phyloP scores from a whole-genome alignment of 53 echinoderm and acorn worm genomes.

The Luidia sarsii region DNA sequence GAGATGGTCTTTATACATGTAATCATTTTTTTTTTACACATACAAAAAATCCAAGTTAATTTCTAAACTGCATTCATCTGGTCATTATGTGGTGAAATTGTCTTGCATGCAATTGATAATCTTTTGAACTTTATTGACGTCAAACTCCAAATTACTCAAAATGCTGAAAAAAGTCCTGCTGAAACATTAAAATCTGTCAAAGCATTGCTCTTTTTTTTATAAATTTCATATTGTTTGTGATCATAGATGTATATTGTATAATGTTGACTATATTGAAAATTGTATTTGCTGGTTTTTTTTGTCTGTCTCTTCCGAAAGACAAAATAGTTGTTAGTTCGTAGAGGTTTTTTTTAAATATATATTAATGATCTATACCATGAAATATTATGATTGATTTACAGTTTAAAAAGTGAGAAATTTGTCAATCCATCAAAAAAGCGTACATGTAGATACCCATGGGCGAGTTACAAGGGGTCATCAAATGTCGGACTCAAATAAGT shows the following conservation, averaged over 20 bases:
- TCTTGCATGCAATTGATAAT: too few species aligned
- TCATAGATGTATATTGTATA: constrained; percentile 12
- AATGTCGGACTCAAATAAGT: not conserved
- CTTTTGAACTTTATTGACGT: too few species aligned
- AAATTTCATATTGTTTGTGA: constrained; percentile 6
- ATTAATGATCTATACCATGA: constrained; percentile 8
- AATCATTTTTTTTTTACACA: too few species aligned
- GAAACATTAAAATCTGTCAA: not conserved
- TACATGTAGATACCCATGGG: too few species aligned
- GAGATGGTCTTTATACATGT: too few species aligned
- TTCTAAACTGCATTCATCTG: too few species aligned
- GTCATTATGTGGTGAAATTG: too few species aligned
- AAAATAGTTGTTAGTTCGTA: constrained; percentile 3
- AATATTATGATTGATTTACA: constrained; percentile 19
- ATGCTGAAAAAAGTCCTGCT: constrained; percentile 10
- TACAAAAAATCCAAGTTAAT: too few species aligned
- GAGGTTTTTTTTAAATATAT: constrained; percentile 7
- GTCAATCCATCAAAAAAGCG: constrained; percentile 7
- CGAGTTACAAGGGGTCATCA: too few species aligned
- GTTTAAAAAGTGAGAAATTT: constrained; percentile 1
- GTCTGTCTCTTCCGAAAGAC: not conserved
- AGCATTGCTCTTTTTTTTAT: not conserved
- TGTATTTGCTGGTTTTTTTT: too few species aligned
- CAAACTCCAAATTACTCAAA: too few species aligned
- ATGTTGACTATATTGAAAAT: too few species aligned